Conservation (phyloP, 2,888 invertebrate species). For the Ochropleura plecta region DNA sequence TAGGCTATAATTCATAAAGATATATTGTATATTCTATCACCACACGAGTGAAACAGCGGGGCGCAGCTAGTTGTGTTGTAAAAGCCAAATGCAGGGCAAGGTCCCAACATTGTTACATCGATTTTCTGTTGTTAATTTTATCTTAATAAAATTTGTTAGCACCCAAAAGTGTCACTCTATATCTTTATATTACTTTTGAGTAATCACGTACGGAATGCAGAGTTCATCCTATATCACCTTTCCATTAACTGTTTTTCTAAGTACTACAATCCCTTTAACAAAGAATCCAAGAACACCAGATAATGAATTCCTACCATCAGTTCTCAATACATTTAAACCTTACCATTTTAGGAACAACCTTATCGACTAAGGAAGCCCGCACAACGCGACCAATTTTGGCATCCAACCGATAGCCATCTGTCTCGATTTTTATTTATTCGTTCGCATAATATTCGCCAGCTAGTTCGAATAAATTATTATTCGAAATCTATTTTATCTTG, state of each 20-base stretch:
- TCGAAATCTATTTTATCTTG: conserved; percentile 78
- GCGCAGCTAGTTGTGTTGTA: too few species aligned
- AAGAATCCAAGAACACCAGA: conserved; percentile 17
- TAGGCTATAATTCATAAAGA: too few species aligned
- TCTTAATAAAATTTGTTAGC: neutral
- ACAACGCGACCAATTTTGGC: conserved; percentile 74
- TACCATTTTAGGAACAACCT: conserved; percentile 54
- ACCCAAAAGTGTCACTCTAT: neutral
- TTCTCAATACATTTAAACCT: conserved; percentile 51
- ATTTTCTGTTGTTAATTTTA: neutral
- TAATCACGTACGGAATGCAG: too few species aligned
- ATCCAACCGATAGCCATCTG: conserved; percentile 75
- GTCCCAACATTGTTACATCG: neutral
- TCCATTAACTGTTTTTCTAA: neutral
- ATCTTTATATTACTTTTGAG: neutral
- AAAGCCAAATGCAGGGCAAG: neutral
- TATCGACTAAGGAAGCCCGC: conserved; percentile 72
- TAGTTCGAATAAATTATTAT: conserved; percentile 80
- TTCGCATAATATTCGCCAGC: conserved; percentile 78
- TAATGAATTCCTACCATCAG: conserved; percentile 25
- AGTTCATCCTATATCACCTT: neutral
- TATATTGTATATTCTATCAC: too few species aligned
- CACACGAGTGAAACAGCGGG: too few species aligned
- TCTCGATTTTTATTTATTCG: conserved; percentile 83
- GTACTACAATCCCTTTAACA: neutral